Evolutionary conservation across 1,140 invertebrate species (phyloP).

Genomic region (Atta colombica): DNA sequence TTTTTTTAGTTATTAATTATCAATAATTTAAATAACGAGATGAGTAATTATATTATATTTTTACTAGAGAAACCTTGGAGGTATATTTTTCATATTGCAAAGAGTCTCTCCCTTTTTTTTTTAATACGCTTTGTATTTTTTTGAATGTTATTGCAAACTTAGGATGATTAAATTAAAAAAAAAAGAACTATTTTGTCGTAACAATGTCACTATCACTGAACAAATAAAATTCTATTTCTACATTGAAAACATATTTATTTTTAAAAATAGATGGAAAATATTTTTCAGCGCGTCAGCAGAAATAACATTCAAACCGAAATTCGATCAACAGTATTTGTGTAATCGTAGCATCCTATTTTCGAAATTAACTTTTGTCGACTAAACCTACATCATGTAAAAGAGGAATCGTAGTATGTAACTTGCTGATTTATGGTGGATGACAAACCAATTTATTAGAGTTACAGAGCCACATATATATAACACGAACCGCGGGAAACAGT

Average conservation of each 20-base stretch:
- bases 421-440: slow-evolving; percentile 72
- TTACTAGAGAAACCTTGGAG: not conserved
- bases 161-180: not conserved
- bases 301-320: slow-evolving; percentile 11
- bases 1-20: not conserved
- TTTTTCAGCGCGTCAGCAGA: slow-evolving; percentile 5
- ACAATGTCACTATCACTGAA: not conserved
- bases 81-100: not conserved
- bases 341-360: slow-evolving; percentile 20
- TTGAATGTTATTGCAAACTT: not conserved
- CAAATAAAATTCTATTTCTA: slow-evolving; percentile 23
- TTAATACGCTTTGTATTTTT: not conserved
- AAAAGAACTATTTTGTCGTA: not conserved
- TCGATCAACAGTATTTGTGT: slow-evolving; percentile 31
- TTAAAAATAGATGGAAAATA: not conserved
- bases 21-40: not conserved
- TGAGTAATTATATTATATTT: not conserved
- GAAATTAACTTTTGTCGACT: slow-evolving; percentile 44
- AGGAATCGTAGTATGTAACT: slow-evolving; percentile 28
- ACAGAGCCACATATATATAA: slow-evolving; percentile 71
- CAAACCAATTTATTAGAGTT: slow-evolving; percentile 80
- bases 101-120: not conserved
- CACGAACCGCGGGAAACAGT: slow-evolving; percentile 64
- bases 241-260: slow-evolving; percentile 9
- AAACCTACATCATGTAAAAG: slow-evolving; percentile 23